Percentiles rank a stretch among this genome's conserved stretches.
phyloP scores from a whole-genome alignment of 1,140 invertebrate species.

The Drosophila bipectinata region DNA sequence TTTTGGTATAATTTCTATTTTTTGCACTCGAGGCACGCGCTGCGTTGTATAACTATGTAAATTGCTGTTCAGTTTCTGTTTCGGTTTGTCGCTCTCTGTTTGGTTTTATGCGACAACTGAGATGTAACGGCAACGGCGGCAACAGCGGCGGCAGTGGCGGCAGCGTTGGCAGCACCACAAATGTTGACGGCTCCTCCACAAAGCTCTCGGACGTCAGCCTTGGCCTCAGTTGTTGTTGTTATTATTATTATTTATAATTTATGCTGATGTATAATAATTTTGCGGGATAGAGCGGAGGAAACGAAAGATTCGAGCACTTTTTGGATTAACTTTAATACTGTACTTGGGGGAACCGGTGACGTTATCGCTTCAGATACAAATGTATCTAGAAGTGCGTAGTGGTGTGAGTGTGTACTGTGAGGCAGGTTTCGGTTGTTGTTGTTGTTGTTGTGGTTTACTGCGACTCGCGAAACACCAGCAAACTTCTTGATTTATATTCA shows the following conservation, averaged over 20 bases:
- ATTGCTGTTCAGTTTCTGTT: constrained; percentile 30
- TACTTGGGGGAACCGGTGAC: constrained; percentile 40
- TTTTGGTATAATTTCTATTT: constrained; percentile 1
- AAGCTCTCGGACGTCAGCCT: constrained; percentile 45
- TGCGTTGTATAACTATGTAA: constrained; percentile 61
- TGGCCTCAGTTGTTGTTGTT: constrained; percentile 38
- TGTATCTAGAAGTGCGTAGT: constrained; percentile 7
- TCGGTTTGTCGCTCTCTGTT: constrained; percentile 44
- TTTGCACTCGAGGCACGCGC: constrained; percentile 47
- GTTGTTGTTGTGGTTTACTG: not conserved
- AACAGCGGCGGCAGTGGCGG: too few relatives aligned
- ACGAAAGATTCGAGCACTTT: constrained; percentile 77
- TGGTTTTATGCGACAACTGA: constrained; percentile 58
- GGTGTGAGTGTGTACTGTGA: constrained; percentile 24
- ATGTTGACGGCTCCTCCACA: constrained; percentile 46
- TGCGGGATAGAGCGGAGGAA: constrained; percentile 36
- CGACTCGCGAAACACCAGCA: constrained; percentile 2
- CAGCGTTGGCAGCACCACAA: constrained; percentile 15
- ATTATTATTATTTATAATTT: constrained; percentile 29
- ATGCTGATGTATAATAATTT: constrained; percentile 59
- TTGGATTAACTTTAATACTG: constrained; percentile 66
- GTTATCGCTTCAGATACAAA: constrained; percentile 43
- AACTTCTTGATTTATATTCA: constrained; percentile 39
- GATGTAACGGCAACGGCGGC: constrained; percentile 54
- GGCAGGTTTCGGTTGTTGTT: constrained; percentile 41